Percentiles rank a stretch among this genome's conserved stretches.
phyloP scores from a whole-genome alignment of 2,797 vertebrate genomes.

The Calcarius lapponicus region DNA sequence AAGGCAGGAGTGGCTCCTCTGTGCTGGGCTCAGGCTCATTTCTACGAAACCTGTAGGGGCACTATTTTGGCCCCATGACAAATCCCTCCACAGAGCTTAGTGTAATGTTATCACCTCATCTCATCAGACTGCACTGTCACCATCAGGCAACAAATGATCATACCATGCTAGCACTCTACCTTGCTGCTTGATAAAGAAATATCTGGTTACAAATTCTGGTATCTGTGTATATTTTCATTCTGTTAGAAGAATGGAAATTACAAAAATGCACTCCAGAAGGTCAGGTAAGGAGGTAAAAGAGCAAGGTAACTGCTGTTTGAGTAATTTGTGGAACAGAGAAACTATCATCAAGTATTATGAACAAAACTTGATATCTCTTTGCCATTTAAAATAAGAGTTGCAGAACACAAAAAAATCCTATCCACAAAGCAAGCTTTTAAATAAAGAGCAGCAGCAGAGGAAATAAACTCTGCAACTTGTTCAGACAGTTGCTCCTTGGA shows the following conservation, averaged over 20 bases:
- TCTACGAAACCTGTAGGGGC: accelerated
- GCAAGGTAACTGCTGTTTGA: neutral
- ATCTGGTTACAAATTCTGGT: neutral
- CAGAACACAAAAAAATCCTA: neutral
- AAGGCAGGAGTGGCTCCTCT: neutral
- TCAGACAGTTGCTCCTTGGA: neutral
- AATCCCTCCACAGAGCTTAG: neutral
- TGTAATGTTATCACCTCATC: neutral
- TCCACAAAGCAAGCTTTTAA: neutral
- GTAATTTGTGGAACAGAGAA: neutral
- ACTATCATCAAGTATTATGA: neutral
- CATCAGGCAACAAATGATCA: neutral
- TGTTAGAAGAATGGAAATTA: neutral
- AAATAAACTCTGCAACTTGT: neutral
- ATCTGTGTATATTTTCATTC: neutral
- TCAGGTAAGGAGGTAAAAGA: neutral
- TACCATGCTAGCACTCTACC: neutral
- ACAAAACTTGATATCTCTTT: neutral
- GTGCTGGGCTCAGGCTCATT: neutral
- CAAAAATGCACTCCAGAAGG: neutral
- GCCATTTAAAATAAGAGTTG: neutral
- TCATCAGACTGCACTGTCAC: neutral
- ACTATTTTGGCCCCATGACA: accelerated
- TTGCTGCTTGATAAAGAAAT: neutral
- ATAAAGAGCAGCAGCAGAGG: neutral